Evolutionary conservation across 1,140 invertebrate genomes (phyloP), one percentile per base, ranked within the genome.

Genomic region (Thrips palmi): DNA sequence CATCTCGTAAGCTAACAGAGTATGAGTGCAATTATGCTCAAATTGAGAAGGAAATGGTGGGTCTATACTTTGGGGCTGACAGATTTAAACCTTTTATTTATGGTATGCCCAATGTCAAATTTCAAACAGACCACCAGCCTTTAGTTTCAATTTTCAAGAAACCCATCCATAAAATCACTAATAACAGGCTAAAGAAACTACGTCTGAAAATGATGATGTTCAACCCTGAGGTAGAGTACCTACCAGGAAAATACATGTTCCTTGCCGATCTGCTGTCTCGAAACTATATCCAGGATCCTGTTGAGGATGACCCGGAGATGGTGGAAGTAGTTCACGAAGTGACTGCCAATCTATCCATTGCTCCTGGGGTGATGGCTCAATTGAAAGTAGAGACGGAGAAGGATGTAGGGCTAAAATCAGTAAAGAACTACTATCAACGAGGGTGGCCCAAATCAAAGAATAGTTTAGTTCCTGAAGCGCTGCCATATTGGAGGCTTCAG

Each of bases 41-140:
- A 43, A 62, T 60, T 22, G 59, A 65, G 37, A 61, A 58, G 38
- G 59, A 64, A 45, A 41, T 52, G 11, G 48, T 57, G n/a, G 56
- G 52, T 15, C 52, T 64, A 14, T 21, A 49, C 25, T 57, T 51
- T 50, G 51, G 43, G 14, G 52, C 43, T 46, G 44, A 47, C 37
- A 52, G 50, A 38, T 65, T 61, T 37, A 37, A 45, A 24, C 33
- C 47, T 14, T 49, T 48, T 44, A 29, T 55, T 12, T 52, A 49
- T 49, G 54, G 52, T 10, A 42, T 39, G 25, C n/a, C n/a, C n/a
- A 39, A 44, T 38, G 41, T 54, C n/a, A 43, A 51, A 6, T 48
- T 57, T 4, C 49, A 62, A 47, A 55, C 47, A 11, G 59, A 61
- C 44, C 59, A 62, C 44, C 56, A 57, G 40, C 54, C 56, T 5